Base-by-base conservation (phyloP, 1,140 invertebrate species). In the Drosophila athabasca region DNA sequence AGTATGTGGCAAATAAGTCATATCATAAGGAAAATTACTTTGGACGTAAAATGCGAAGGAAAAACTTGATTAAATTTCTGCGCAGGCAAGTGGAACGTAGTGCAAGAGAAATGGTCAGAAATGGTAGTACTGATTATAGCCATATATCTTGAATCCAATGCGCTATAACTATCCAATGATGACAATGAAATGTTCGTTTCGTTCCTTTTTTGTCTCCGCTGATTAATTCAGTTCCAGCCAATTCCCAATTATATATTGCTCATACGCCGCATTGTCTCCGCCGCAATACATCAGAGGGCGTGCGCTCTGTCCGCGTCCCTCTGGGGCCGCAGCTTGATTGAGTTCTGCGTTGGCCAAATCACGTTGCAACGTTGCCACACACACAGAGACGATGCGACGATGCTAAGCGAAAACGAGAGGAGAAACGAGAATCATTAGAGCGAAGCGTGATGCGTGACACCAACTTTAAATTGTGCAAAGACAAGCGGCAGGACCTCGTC, bases 371-470 rank as follows among this genome's bases (percentile, higher is more conserved):
- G 35, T 81, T 74, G 65, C 82, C 73, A 68, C 45, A 19, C 17
- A 19, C 17, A 67, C 77, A 66, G 59, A 19, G 7, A 41, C 15
- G 41, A 26, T 52, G 31, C 58, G 52, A 64, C 39, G 41, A 49
- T 60, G 45, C 24, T 26, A 60, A 29, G 55, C 51, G 66, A 71
- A 39, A 59, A 76, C 59, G 51, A 68, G 59, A 67, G 45, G 76
- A 69, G 52, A 68, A 81, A 81, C 73, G 77, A 81, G 77, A 71
- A 82, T 85, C 77, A 85, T 85, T 85, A 85, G 81, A 77, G 54
- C 73, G 68, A 81, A 78, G 81, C 77, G 78, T 85, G 82, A 85
- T 85, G 81, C 81, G 81, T 87, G 81, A 85, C 82, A 81, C 81
- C 82, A 85, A 85, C 72, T 85, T 85, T 81, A 85, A 85, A 85